Base-by-base conservation (phyloP, 2,113 vertebrate species). In the Cynoglossus semilaevis region DNA sequence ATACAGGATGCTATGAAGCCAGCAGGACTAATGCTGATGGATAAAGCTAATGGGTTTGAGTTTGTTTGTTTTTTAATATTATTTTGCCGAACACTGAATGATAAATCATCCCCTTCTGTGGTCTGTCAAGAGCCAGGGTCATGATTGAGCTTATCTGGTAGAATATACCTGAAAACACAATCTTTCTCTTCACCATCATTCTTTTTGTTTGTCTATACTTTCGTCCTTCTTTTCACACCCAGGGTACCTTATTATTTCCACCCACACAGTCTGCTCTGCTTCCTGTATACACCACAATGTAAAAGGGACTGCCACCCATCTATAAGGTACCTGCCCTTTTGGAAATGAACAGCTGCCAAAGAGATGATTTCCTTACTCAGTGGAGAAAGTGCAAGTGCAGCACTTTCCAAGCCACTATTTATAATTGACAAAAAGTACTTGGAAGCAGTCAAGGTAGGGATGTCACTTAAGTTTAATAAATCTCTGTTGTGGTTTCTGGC, bases 371-470 rank as follows among this genome's bases (percentile, higher is more conserved):
- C 62, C 55, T 63, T 16, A 35, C 36, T 56, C 48, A 38, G 57
- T 55, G 65, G 15, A 18, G 15, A 83, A 85, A 75, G 10, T 82
- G 77, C 81, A 73, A 65, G 48, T 48, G 35, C 19, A 61, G 80
- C 80, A 73, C 55, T 74, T 78, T 73, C 37, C 18, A 14, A 61
- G 67, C 19, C 43, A 67, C 49, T 56, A 56, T 76, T 77, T 69
- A 57, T 76, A 54, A 77, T 44, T 61, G 17, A 70, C 57, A 61
- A 63, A 69, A 45, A 8, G 18, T 38, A 57, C 54, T 48, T 22
- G 5, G 56, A 56, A 42, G 45, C 57, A 38, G 52, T 19, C 7
- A 63, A 59, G 10, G 29, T 36, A 18, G 4, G 15, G 37, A 60
- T 7, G 14, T 46, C 66, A 63, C 47, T 74, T 77, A 9, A 71